These are phyloP conservation scores for Nomada ruficornis DNA, from an alignment of 2,888 invertebrate species.

Conservation along the genomic window DNA sequence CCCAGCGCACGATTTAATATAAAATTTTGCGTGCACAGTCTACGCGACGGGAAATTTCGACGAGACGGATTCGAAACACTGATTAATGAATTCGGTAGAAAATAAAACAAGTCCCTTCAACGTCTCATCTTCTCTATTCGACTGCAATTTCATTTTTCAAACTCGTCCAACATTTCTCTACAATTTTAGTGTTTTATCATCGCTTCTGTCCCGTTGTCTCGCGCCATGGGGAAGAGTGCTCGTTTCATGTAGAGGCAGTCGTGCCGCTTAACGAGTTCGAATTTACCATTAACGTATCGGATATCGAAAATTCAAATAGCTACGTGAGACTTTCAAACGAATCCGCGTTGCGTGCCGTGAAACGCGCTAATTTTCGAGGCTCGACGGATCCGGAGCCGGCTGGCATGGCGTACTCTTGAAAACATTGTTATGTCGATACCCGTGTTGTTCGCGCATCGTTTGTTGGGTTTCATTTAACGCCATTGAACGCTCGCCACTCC, in stretches of 20 bases:
- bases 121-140: too few species aligned
- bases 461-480: conserved; percentile 65
- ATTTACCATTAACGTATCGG: conserved; percentile 52
- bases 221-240: conserved; percentile 10
- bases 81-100: not conserved
- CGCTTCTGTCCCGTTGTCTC: conserved; percentile 35
- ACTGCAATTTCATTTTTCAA: not conserved
- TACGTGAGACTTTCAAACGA: conserved; percentile 29
- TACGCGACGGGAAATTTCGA: not conserved
- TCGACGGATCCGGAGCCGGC: conserved; percentile 24
- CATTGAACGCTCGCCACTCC: conserved; percentile 57
- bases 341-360: conserved; percentile 2
- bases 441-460: conserved; percentile 56
- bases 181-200: conserved; percentile 30
- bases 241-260: conserved; percentile 29
- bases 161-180: conserved; percentile 14
- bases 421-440: conserved; percentile 58
- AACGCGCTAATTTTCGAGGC: conserved; percentile 46
- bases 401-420: conserved; percentile 43
- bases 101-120: too few species aligned
- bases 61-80: not conserved
- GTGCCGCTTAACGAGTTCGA: conserved; percentile 53
- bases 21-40: not conserved
- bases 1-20: not conserved
- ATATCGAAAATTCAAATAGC: conserved; percentile 54